Evolutionary conservation across 2,797 vertebrate genomes (phyloP).

Genomic region (Chaunax sp.): DNA sequence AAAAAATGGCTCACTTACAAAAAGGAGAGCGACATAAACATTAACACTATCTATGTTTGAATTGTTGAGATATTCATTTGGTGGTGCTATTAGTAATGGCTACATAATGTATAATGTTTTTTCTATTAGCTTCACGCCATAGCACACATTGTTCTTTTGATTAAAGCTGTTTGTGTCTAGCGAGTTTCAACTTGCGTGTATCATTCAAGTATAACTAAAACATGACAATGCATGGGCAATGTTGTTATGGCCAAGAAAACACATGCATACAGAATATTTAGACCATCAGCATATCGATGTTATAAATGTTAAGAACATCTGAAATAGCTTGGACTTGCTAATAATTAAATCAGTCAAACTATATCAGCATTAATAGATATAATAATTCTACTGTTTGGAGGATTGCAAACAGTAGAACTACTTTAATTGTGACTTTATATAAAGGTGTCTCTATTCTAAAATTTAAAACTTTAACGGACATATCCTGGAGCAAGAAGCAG

Average conservation of each 20-base stretch:
- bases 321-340: not conserved
- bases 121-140: no score
- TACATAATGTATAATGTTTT: not conserved
- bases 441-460: not conserved
- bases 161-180: not conserved
- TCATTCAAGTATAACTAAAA: conserved; percentile 2
- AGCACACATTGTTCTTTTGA: not conserved
- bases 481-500: conserved; percentile 15
- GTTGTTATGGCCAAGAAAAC: not conserved
- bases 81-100: not conserved
- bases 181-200: not conserved
- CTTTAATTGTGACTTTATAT: not conserved
- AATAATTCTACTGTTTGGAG: no score
- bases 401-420: not conserved
- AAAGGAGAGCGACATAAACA: conserved; percentile 18
- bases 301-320: not conserved
- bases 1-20: not conserved
- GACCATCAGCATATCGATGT: not conserved
- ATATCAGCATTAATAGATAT: not conserved
- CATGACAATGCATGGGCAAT: not conserved
- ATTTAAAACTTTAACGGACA: conserved; percentile 15
- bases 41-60: conserved; percentile 9
- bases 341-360: not conserved
- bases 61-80: not conserved
- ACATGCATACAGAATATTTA: not conserved